Evolutionary conservation across 2,888 invertebrate genomes (phyloP).

Genomic region (Drosophila hawaiiensis): DNA sequence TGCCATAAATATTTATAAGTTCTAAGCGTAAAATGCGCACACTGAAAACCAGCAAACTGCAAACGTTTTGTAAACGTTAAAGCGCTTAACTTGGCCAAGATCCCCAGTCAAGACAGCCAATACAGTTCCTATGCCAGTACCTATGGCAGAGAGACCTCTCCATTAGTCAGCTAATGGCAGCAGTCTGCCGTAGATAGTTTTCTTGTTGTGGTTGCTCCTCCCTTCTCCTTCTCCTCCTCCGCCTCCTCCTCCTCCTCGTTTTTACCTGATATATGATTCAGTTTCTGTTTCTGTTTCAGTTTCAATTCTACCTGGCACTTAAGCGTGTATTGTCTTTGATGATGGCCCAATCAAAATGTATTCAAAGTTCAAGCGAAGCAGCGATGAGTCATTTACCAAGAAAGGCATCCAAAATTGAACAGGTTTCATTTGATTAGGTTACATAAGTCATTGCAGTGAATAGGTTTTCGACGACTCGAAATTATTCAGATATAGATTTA

Average conservation of each 20-base stretch:
- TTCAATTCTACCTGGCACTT: conserved; percentile 28
- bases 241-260: neutral
- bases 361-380: conserved; percentile 32
- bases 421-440: conserved; percentile 6
- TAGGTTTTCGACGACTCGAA: neutral
- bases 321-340: conserved; percentile 8
- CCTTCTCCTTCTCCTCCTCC: neutral
- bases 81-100: conserved; percentile 56
- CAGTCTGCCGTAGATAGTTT: conserved; percentile 23
- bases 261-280: conserved; percentile 59
- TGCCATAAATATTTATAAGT: conserved; percentile 80
- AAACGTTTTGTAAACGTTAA: conserved; percentile 62
- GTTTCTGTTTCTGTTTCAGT: conserved; percentile 45
- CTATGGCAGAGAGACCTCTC: conserved; percentile 20
- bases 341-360: conserved; percentile 49
- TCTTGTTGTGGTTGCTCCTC: conserved; percentile 11
- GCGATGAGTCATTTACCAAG: conserved; percentile 44
- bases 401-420: conserved; percentile 14
- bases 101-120: conserved; percentile 11
- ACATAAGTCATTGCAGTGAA: conserved; percentile 5
- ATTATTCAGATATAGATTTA: neutral
- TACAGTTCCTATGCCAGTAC: conserved; percentile 8
- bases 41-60: conserved; percentile 47
- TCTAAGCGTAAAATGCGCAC: conserved; percentile 70
- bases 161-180: conserved; percentile 73